Evolutionary conservation across 2,113 vertebrate genomes (phyloP), one percentile per base, ranked within the genome.

Genomic region (Amazona guildingii): DNA sequence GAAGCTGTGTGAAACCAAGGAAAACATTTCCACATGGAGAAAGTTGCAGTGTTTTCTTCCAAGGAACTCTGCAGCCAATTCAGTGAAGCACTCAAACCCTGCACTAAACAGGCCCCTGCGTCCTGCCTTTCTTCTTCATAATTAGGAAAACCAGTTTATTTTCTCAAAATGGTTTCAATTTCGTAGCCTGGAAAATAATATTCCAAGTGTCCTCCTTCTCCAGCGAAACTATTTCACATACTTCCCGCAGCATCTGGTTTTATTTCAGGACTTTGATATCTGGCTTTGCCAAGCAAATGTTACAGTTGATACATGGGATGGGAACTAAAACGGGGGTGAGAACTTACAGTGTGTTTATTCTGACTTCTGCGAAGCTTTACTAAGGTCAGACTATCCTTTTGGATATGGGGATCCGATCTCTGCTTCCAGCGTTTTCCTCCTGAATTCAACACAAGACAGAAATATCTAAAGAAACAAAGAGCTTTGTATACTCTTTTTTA

Each of bases 321-420:
- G 6, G 35, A 70, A 88, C 21, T 44, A n/a, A 86, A 96, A 41
- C 0, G 14, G 82, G 27, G 10, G 63, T 44, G 29, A 55, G 68
- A 68, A 92, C 52, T 68, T 52, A 48, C 51, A 49, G 62, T 13
- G 10, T 41, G 67, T 70, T 93, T 91, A 68, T 66, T 74, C 33
- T 74, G 35, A 78, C 29, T 94, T 72, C 86, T 82, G 62, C 35
- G 92, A 92, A 82, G 62, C 66, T 79, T 75, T 44, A 44, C 23
- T 17, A 76, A 81, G 41, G 52, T 28, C 83, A 88, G 28, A 51
- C 35, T 21, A 43, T 61, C 69, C n/a, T 19, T 69, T 20, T 80
- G 85, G 79, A 27, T 31, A 54, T 37, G 28, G 46, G 46, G 52
- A 66, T 37, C 28, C 1, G 5, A 92, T 10, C 44, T 62, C 57